Evolutionary conservation across 2,113 vertebrate species (phyloP).

Genomic region (Cebidichthys violaceus): DNA sequence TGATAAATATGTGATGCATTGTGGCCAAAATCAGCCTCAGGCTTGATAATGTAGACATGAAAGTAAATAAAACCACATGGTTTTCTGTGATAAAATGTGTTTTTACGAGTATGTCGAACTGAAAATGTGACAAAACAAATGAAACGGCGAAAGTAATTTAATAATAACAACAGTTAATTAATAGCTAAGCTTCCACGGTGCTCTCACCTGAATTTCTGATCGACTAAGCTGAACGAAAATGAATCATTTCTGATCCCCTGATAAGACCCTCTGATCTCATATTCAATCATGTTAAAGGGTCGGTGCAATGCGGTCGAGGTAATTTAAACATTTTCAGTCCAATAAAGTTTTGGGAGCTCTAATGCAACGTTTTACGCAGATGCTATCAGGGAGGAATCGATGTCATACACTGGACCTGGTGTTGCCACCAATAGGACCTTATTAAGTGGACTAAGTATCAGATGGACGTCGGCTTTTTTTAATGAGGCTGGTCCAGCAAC

Average conservation of each 20-base stretch:
- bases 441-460: not conserved
- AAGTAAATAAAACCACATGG: slow-evolving; percentile 32
- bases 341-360: not conserved
- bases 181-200: slow-evolving; percentile 7
- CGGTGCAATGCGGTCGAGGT: not conserved
- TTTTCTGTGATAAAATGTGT: slow-evolving; percentile 8
- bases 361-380: not conserved
- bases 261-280: slow-evolving; percentile 35
- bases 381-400: not conserved
- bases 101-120: not conserved
- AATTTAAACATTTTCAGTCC: not conserved
- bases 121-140: slow-evolving; percentile 35
- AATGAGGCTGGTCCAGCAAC: not conserved
- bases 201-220: slow-evolving; percentile 19
- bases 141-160: slow-evolving; percentile 16
- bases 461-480: not conserved
- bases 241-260: slow-evolving; percentile 38
- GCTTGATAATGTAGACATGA: slow-evolving; percentile 27
- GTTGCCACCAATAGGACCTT: no score
- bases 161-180: slow-evolving; percentile 38
- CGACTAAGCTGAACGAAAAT: slow-evolving; percentile 28
- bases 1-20: slow-evolving; percentile 29
- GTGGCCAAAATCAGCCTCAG: slow-evolving; percentile 29
- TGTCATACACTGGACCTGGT: not conserved
- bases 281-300: not conserved